A percentile compares a stretch with the other conserved stretches of the same genome.
Conservation (phyloP, 1,140 invertebrate species). For the Trichonephila clavipes region DNA sequence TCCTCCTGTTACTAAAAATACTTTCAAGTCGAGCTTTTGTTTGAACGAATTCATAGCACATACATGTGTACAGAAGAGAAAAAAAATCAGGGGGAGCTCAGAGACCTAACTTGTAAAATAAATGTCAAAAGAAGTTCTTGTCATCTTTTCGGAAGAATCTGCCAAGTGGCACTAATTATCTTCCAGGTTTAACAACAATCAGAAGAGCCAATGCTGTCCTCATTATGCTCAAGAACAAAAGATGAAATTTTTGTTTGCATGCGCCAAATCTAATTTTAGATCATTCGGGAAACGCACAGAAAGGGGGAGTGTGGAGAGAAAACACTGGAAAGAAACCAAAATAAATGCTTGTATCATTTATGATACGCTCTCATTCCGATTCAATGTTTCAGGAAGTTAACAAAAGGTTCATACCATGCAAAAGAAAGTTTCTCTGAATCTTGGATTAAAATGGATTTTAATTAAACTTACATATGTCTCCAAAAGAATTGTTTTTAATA, state of each 20-base stretch:
- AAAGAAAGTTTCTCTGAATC: no score
- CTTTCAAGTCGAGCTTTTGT: no score
- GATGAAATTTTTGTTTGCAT: neutral
- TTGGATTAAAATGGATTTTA: no score
- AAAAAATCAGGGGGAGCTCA: neutral
- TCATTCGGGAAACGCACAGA: neutral
- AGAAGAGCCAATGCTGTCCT: neutral
- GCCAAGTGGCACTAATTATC: conserved; percentile 50
- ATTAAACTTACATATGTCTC: no score
- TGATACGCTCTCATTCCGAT: neutral
- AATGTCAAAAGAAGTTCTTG: conserved; percentile 31
- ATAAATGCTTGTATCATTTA: neutral
- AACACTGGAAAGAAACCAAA: neutral
- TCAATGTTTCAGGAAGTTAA: neutral
- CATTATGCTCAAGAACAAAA: conserved; percentile 40
- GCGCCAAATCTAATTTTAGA: conserved; percentile 45
- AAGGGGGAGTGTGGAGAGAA: neutral
- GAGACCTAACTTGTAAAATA: neutral
- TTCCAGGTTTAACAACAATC: conserved; percentile 34
- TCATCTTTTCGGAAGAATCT: conserved; percentile 25
- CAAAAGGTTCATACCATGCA: no score
- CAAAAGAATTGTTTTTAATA: no score
- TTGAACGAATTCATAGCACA: no score
- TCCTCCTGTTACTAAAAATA: no score
- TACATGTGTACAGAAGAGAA: neutral